Conservation (phyloP, 92 coral and sea anemone species). For the Pocillopora grandis region DNA sequence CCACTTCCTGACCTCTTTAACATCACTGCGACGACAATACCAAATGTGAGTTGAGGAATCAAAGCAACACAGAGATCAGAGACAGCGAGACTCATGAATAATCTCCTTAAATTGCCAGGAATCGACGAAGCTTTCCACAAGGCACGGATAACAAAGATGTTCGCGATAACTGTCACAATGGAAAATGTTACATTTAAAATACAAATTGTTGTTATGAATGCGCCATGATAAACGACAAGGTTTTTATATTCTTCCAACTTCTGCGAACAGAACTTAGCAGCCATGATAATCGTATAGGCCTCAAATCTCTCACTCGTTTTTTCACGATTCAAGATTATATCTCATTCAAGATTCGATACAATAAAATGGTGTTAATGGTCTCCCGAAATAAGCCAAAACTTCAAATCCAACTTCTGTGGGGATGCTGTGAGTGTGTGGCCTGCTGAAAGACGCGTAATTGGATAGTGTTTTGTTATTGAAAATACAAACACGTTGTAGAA, state of each 20-base stretch:
- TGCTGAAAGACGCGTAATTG: too few species aligned
- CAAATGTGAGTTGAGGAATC: neutral
- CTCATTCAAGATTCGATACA: too few species aligned
- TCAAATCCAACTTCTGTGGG: too few species aligned
- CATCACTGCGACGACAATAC: neutral
- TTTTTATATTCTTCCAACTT: neutral
- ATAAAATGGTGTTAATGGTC: too few species aligned
- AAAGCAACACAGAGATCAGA: constrained; percentile 29
- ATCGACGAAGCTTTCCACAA: constrained; percentile 27
- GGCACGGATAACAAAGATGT: constrained; percentile 25
- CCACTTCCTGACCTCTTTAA: neutral
- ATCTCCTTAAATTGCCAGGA: constrained; percentile 15
- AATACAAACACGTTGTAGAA: too few species aligned
- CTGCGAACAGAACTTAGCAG: neutral
- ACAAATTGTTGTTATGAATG: neutral
- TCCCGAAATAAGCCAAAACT: too few species aligned
- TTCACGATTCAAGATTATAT: too few species aligned
- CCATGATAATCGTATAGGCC: neutral
- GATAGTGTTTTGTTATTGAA: too few species aligned
- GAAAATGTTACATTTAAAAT: neutral
- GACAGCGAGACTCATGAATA: constrained; percentile 4
- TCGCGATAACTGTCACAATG: neutral
- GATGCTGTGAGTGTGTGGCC: too few species aligned
- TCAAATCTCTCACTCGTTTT: too few species aligned
- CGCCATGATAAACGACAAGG: neutral